Percentiles rank a stretch among this genome's conserved stretches.
phyloP scores from a whole-genome alignment of 2,888 invertebrate species.

The Callyntrura guangdongensis region DNA sequence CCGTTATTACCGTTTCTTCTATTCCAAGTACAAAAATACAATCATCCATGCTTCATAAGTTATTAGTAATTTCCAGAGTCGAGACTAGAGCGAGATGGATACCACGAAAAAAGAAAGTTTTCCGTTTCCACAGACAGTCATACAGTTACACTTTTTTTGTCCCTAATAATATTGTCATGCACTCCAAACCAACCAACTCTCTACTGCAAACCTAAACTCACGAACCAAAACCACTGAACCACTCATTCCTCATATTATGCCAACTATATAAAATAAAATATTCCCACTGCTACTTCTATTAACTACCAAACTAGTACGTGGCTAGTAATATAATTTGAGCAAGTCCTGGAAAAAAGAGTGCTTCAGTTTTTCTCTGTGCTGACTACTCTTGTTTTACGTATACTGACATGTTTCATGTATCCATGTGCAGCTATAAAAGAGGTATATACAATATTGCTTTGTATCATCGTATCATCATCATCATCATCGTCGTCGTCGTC shows the following conservation, averaged over 20 bases:
- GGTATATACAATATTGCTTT: slow-evolving; percentile 7
- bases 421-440: too few species aligned
- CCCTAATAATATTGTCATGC: slow-evolving; percentile 33
- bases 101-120: slow-evolving; percentile 13
- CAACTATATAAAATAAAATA: not conserved
- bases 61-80: slow-evolving; percentile 39
- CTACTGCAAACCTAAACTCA: slow-evolving; percentile 11
- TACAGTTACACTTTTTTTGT: slow-evolving; percentile 45
- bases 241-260: slow-evolving; percentile 41
- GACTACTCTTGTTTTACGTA: slow-evolving; percentile 6
- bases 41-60: slow-evolving; percentile 52
- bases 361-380: slow-evolving; percentile 36
- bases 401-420: too few species aligned
- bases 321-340: slow-evolving; percentile 43
- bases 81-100: slow-evolving; percentile 22
- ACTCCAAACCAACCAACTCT: slow-evolving; percentile 15
- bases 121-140: slow-evolving; percentile 31
- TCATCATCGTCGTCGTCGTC: slow-evolving; percentile 33
- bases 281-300: slow-evolving; percentile 6
- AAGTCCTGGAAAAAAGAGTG: slow-evolving; percentile 40
- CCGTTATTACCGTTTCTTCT: not conserved
- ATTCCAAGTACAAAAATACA: not conserved
- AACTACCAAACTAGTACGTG: not conserved
- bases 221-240: slow-evolving; percentile 26
- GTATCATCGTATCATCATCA: slow-evolving; percentile 36